Percentiles rank a stretch among this genome's conserved stretches.
Evolutionary conservation across 2,888 invertebrate species (phyloP).

Genomic region (Athrips mouffetella): DNA sequence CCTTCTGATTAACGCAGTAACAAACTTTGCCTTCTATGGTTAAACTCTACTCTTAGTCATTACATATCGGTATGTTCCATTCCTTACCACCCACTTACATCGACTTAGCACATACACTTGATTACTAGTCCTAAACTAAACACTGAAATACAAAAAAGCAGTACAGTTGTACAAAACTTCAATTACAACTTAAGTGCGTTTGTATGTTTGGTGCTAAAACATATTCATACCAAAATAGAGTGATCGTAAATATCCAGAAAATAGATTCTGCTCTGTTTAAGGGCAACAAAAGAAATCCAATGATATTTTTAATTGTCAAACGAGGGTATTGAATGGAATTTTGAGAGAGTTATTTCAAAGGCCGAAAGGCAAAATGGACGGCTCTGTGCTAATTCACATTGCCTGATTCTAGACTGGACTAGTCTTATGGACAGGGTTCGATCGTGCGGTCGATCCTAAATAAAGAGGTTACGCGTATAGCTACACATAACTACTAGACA

Average conservation of each 20-base stretch:
- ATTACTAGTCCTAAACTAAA: constrained; percentile 2
- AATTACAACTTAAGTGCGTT: constrained; percentile 5
- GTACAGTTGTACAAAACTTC: not conserved
- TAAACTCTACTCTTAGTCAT: constrained; percentile 32
- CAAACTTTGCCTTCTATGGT: not conserved
- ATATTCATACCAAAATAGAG: constrained; percentile 35
- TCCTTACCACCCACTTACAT: not conserved
- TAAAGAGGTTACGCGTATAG: constrained; percentile 24
- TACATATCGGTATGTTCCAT: constrained; percentile 36
- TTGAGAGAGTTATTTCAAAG: too few relatives aligned
- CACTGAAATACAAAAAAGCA: not conserved
- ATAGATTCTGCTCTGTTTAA: constrained; percentile 27
- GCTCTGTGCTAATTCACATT: constrained; percentile 40
- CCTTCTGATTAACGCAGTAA: not conserved
- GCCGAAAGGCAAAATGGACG: constrained; percentile 47
- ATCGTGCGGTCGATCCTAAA: constrained; percentile 10
- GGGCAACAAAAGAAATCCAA: not conserved
- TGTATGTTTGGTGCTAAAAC: constrained; percentile 1
- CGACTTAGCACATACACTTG: constrained; percentile 9
- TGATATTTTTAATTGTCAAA: not conserved
- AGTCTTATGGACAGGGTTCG: constrained; percentile 6
- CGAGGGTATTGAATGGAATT: too few relatives aligned
- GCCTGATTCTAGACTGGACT: constrained; percentile 21
- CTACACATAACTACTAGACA: constrained; percentile 35
- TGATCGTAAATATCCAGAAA: constrained; percentile 34